Conservation (phyloP, 2,797 vertebrate genomes). For the Danionella dracula region DNA sequence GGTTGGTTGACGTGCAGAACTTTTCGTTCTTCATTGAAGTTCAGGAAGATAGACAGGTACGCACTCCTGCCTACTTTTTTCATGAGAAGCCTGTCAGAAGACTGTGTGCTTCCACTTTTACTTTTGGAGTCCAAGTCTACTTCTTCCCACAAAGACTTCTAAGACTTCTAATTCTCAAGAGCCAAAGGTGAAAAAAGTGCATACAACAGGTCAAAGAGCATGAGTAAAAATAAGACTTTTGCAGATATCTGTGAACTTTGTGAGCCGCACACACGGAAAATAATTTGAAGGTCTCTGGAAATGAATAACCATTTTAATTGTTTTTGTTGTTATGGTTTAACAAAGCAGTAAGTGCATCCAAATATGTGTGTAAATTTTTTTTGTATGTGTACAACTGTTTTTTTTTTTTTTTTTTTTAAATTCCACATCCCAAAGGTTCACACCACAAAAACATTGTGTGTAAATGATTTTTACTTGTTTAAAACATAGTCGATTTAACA, state of each 20-base stretch:
- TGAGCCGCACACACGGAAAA: neutral
- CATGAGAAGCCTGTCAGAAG: slow-evolving; percentile 3
- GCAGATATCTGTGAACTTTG: neutral
- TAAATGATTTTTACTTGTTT: too few relatives aligned
- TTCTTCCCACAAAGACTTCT: slow-evolving; percentile 50
- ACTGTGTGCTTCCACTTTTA: slow-evolving; percentile 4
- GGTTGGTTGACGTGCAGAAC: neutral
- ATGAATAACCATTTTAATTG: too few relatives aligned
- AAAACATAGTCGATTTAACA: too few relatives aligned
- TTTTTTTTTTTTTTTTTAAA: too few relatives aligned
- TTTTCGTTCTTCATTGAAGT: slow-evolving; percentile 18
- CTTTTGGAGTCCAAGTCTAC: slow-evolving; percentile 22
- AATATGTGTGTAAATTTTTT: too few relatives aligned
- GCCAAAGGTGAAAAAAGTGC: slow-evolving; percentile 26
- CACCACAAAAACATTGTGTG: too few relatives aligned
- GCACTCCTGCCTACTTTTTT: neutral
- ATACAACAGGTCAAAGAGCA: slow-evolving; percentile 34
- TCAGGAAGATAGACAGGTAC: slow-evolving; percentile 8
- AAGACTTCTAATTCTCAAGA: slow-evolving; percentile 23
- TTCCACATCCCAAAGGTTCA: too few relatives aligned
- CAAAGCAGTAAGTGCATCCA: too few relatives aligned
- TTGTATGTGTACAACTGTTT: too few relatives aligned
- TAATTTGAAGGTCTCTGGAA: neutral
- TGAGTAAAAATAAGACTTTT: slow-evolving; percentile 6
- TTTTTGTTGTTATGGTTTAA: too few relatives aligned